A percentile compares a stretch with the other conserved stretches of the same genome.
Evolutionary conservation across 2,888 invertebrate species (phyloP).

Genomic region (Microplitis manilae): DNA sequence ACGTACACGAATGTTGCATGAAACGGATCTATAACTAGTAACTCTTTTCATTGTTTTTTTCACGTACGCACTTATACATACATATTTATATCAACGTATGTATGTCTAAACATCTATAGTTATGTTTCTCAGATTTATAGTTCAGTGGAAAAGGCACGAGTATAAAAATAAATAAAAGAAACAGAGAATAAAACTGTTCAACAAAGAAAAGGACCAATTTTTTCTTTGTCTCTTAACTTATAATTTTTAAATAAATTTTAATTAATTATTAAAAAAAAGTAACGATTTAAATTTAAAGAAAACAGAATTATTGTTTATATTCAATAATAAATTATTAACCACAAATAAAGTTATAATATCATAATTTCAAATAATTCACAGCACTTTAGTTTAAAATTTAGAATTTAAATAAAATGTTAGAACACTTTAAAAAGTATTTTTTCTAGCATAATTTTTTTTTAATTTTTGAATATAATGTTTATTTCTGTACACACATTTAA

Average conservation of each 20-base stretch:
- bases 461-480: no score
- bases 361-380: neutral
- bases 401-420: neutral
- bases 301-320: neutral
- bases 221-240: neutral
- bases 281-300: neutral
- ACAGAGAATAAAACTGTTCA: neutral
- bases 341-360: neutral
- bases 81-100: slow-evolving; percentile 5
- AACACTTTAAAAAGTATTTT: neutral
- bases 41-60: slow-evolving; percentile 5
- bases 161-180: neutral
- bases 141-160: neutral
- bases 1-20: neutral
- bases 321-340: neutral
- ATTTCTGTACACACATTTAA: no score
- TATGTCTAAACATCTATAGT: slow-evolving; percentile 11
- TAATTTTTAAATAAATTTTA: neutral
- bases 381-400: neutral
- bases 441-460: no score
- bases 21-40: slow-evolving; percentile 9
- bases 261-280: neutral
- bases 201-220: neutral
- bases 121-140: slow-evolving; percentile 1
- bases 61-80: slow-evolving; percentile 11